Base-by-base conservation (phyloP, 2,113 vertebrate species). In the Aptenodytes patagonicus region DNA sequence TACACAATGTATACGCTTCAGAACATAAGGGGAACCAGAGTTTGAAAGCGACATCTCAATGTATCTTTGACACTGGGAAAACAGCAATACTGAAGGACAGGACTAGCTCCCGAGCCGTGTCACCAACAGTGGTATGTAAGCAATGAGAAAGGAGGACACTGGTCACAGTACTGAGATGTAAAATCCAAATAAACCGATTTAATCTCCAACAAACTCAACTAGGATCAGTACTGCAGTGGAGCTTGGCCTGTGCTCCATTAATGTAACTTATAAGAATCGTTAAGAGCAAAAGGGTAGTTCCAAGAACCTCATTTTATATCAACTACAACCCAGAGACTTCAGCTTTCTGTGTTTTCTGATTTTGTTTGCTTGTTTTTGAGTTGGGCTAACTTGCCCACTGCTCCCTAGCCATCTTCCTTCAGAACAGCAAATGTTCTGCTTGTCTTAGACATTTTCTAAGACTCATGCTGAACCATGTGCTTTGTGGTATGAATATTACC, bases 161-260 rank as follows among this genome's bases (percentile, higher is more conserved):
- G n/a, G 75, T 68, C 68, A 88, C 29, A 85, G 38, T 29, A 60
- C 12, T 11, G 29, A 80, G 46, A 83, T 29, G 64, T 40, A 85
- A 97, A 85, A 95, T 46, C 87, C 87, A 95, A 31, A 51, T 89
- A 93, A 94, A 94, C 68, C 75, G 71, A 83, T 75, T 94, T 93
- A 76, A 86, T 88, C 81, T 65, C 78, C 47, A 94, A 92, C 92
- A 95, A 97, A 96, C 81, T 94, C 93, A 82, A 95, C 89, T 49
- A 93, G 77, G 42, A 87, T 95, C 55, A 95, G 36, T 34, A 87
- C 36, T 77, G 44, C 49, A 49, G n/a, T 51, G 38, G 18, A 36
- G 47, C 34, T 55, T 77, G 57, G 61, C 21, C 62, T 17, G 34
- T 38, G 49, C 15, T 76, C 36, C 36, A 65, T n/a, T 83, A 61